Evolutionary conservation across 2,113 vertebrate genomes (phyloP).

Genomic region (Entosphenus tridentatus): DNA sequence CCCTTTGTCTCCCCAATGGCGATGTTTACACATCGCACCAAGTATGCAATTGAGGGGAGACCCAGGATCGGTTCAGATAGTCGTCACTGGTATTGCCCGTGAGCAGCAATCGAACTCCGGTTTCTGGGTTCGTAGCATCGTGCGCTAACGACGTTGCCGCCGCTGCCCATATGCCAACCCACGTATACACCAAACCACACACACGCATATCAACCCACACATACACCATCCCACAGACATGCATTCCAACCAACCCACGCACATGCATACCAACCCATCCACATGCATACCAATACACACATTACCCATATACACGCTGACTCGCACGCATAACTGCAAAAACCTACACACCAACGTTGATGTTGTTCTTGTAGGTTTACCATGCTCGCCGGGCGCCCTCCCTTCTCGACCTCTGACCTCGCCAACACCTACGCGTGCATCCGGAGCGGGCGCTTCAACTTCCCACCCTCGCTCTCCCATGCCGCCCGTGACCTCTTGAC

Average conservation of each 20-base stretch:
- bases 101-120: too few species aligned
- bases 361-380: constrained; percentile 44
- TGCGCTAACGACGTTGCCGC: too few species aligned
- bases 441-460: constrained; percentile 61
- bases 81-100: too few species aligned
- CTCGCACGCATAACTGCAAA: neutral
- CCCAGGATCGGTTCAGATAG: too few species aligned
- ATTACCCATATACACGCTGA: neutral
- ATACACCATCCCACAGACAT: neutral
- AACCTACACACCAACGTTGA: neutral
- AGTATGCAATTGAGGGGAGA: too few species aligned
- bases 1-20: too few species aligned
- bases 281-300: neutral
- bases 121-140: too few species aligned
- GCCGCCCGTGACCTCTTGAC: constrained; percentile 61
- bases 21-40: too few species aligned
- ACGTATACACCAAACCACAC: neutral
- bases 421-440: constrained; percentile 95
- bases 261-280: neutral
- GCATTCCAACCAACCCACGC: neutral
- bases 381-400: constrained; percentile 67
- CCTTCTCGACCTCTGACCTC: constrained; percentile 82
- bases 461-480: constrained; percentile 46
- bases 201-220: neutral
- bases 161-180: neutral